Evolutionary conservation across 2,888 invertebrate genomes (phyloP).

Genomic region (Microctonus hyperodae): DNA sequence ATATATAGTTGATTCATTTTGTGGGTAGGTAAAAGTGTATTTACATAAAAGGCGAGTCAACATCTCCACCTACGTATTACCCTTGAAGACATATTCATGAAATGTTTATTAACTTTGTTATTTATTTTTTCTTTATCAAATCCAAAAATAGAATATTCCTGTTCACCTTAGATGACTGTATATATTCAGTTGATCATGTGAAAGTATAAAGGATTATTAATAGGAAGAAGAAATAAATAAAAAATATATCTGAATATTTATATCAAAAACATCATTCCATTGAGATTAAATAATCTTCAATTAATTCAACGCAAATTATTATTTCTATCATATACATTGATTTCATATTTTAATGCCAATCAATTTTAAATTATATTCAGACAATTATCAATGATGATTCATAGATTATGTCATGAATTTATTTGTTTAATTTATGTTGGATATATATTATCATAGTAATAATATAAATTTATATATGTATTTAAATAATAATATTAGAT

Average conservation of each 20-base stretch:
- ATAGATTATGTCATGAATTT: background rate
- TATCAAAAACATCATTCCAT: background rate
- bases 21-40: background rate
- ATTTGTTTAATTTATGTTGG: no score
- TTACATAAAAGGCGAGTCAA: conserved; percentile 7
- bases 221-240: background rate
- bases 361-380: no score
- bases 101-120: background rate
- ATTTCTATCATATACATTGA: no score
- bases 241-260: background rate
- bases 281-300: background rate
- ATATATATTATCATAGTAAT: no score
- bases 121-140: background rate
- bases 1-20: background rate
- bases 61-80: conserved; percentile 12
- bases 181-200: background rate
- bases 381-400: background rate
- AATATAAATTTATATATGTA: no score
- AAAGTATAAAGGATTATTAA: background rate
- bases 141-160: background rate
- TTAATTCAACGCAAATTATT: no score
- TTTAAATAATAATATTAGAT: background rate
- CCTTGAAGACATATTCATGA: conserved; percentile 12
- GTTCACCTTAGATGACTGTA: background rate
- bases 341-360: no score